These are phyloP conservation scores for Oreocharis arfaki DNA, from an alignment of 2,113 vertebrate genomes.

Conservation along the genomic window DNA sequence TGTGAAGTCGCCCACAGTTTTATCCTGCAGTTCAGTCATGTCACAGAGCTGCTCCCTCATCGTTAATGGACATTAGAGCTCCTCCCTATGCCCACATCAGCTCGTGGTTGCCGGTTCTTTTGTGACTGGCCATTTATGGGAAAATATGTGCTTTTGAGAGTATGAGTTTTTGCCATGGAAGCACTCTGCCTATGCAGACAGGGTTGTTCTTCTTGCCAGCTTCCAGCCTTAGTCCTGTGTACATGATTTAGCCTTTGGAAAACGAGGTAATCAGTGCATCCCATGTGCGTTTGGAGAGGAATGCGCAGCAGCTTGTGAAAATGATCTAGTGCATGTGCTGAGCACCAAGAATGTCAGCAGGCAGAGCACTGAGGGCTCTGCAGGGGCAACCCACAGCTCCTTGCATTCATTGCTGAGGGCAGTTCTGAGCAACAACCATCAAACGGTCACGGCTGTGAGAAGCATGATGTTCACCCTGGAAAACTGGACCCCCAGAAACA, in stretches of 20 bases:
- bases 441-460: background rate
- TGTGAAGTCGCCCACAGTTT: background rate
- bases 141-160: slow-evolving; percentile 43
- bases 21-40: background rate
- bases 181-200: background rate
- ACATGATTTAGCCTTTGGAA: background rate
- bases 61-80: background rate
- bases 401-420: background rate
- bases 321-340: background rate
- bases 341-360: background rate
- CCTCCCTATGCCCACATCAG: background rate
- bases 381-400: background rate
- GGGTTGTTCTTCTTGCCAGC: background rate
- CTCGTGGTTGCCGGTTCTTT: background rate
- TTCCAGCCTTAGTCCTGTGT: background rate
- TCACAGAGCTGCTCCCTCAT: background rate
- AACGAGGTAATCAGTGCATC: background rate
- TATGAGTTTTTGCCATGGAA: background rate
- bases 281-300: background rate
- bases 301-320: background rate
- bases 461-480: background rate
- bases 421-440: background rate
- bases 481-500: background rate
- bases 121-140: slow-evolving; percentile 52
- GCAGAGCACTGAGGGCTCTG: background rate